Base-by-base conservation (phyloP, 2,888 invertebrate genomes). In the Eupithecia subfuscata region DNA sequence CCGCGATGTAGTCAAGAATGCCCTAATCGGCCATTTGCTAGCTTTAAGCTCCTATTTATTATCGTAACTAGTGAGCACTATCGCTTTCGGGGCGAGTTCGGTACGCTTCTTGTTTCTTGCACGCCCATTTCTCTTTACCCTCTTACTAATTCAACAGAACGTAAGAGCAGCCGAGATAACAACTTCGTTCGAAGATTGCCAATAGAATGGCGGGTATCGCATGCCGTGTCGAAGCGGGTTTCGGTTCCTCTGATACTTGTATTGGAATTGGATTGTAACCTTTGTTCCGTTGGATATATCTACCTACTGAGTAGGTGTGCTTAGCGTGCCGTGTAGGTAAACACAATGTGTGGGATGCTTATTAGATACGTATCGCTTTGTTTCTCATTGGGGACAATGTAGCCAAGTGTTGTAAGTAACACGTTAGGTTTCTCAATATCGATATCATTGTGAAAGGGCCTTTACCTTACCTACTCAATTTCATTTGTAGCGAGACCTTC, bases 61-160 rank as follows among this genome's bases (percentile, higher is more conserved):
- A 92, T 93, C 87, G 90, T 90, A 92, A 91, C 91, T 92, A 92
- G 92, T 88, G 87, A 87, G 87, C 89, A 91, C 92, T 93, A 93
- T 92, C 90, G 91, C 87, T 90, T 92, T 90, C 88, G 84, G 87
- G 82, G 84, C 84, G 85, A 88, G 87, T 86, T 84, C 81, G 88
- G 89, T 89, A 87, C 88, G 90, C 90, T 91, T 84, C 86, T 85
- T 86, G 89, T 88, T 90, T 89, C 88, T 90, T 89, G 89, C 88
- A 85, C 85, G 84, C 79, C 89, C 89, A 88, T 91, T 91, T 90
- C 88, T 92, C 87, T 89, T 86, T 85, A 91, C 91, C 91, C 91
- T 91, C 88, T 91, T 88, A 92, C 90, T 91, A 91, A 92, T 92
- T 92, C 90, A 92, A 91, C 90, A 88, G 89, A 91, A 91, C 88